Evolutionary conservation across 2,797 vertebrate species (phyloP).

Genomic region (Denticeps clupeoides): DNA sequence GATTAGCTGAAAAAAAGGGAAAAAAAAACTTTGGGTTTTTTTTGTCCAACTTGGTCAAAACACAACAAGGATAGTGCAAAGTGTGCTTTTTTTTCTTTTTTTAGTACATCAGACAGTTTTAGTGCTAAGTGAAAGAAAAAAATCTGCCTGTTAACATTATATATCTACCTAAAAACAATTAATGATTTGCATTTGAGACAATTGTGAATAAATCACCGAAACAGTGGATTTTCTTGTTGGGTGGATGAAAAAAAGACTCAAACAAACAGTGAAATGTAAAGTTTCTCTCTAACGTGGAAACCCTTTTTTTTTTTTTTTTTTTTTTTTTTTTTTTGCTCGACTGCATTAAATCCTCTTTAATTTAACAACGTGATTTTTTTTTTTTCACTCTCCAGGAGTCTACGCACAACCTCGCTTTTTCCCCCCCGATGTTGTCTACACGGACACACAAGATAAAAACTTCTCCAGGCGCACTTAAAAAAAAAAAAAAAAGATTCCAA

Average conservation of each 20-base stretch:
- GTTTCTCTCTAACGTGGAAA: too few species aligned
- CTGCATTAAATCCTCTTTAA: too few species aligned
- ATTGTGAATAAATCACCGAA: too few species aligned
- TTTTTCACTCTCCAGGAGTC: conserved; percentile 1
- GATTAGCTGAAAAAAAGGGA: conserved; percentile 24
- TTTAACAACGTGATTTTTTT: neutral
- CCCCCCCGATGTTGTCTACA: neutral
- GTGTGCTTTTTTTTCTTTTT: too few species aligned
- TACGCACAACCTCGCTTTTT: neutral
- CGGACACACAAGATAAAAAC: neutral
- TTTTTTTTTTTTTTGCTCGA: too few species aligned
- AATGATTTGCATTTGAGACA: too few species aligned
- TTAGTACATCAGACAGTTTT: neutral
- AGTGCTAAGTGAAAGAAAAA: conserved; percentile 2
- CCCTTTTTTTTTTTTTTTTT: too few species aligned
- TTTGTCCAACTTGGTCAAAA: conserved; percentile 17
- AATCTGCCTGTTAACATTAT: too few species aligned
- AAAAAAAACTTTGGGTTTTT: conserved; percentile 37
- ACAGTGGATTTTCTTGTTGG: too few species aligned
- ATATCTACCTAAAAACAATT: too few species aligned
- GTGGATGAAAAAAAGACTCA: too few species aligned
- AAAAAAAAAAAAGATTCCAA: neutral
- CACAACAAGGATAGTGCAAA: conserved; percentile 1
- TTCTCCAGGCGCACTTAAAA: neutral
- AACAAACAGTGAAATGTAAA: too few species aligned